A percentile compares a stretch with the other conserved stretches of the same genome.
These are phyloP conservation scores for Erebia epiphron DNA, from an alignment of 2,888 invertebrate species.

Conservation along the genomic window DNA sequence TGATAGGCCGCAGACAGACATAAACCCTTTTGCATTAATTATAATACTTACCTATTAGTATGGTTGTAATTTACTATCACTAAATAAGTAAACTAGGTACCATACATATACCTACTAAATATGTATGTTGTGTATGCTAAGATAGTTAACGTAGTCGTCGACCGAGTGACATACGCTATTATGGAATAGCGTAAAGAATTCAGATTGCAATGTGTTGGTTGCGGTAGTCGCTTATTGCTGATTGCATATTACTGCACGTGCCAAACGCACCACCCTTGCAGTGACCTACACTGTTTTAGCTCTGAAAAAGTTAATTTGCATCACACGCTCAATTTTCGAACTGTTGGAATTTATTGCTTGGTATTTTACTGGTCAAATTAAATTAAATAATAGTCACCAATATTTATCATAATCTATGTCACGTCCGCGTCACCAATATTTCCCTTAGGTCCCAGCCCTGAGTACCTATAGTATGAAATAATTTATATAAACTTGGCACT, in stretches of 20 bases:
- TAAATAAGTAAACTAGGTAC: neutral
- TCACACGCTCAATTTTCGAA: too few relatives aligned
- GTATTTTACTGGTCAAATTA: too few relatives aligned
- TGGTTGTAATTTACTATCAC: neutral
- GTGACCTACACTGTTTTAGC: neutral
- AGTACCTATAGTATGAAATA: too few relatives aligned
- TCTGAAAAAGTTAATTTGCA: neutral
- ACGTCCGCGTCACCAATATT: too few relatives aligned
- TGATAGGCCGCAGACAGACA: too few relatives aligned
- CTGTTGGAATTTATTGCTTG: too few relatives aligned
- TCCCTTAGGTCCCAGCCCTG: too few relatives aligned
- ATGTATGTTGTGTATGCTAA: slow-evolving; percentile 19
- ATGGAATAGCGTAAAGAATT: slow-evolving; percentile 55
- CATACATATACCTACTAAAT: neutral
- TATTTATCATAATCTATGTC: too few relatives aligned
- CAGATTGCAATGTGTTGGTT: slow-evolving; percentile 55
- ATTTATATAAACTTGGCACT: too few relatives aligned
- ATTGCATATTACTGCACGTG: neutral
- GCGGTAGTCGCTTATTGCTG: slow-evolving; percentile 49
- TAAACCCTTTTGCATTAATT: too few relatives aligned
- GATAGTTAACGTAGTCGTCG: slow-evolving; percentile 28
- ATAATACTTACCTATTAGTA: too few relatives aligned
- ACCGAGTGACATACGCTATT: slow-evolving; percentile 40
- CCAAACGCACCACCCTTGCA: neutral
- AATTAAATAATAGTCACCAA: too few relatives aligned